A percentile compares a stretch with the other conserved stretches of the same genome.
Evolutionary conservation across 2,113 vertebrate species (phyloP).

Genomic region (Dromaius novaehollandiae): DNA sequence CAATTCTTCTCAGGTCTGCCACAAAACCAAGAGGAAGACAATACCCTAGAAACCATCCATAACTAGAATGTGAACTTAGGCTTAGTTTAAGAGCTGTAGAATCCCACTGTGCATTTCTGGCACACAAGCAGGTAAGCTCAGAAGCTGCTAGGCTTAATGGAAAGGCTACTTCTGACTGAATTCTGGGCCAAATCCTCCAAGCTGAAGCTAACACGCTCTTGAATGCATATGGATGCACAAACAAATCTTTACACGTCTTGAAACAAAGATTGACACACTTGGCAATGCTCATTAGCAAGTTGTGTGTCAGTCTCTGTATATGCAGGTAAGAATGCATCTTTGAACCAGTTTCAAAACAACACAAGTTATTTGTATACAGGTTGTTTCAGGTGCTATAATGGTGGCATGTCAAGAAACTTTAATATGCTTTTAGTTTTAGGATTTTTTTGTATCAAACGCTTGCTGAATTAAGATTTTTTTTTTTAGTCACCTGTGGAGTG

Average conservation of each 20-base stretch:
- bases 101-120: not conserved
- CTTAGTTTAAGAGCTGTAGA: not conserved
- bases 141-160: not conserved
- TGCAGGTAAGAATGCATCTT: fast-evolving
- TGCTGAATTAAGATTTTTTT: not conserved
- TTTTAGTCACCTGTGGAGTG: not conserved
- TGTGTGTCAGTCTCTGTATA: not conserved
- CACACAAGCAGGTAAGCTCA: not conserved
- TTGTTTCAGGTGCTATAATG: not conserved
- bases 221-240: fast-evolving
- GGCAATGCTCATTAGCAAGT: not conserved
- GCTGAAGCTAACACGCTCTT: not conserved
- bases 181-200: not conserved
- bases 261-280: not conserved
- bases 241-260: fast-evolving
- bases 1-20: not conserved
- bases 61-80: not conserved
- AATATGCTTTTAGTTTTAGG: not conserved
- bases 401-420: not conserved
- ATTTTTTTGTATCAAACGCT: not conserved
- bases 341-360: not conserved
- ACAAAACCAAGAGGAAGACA: not conserved
- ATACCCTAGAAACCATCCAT: fast-evolving
- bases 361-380: fast-evolving
- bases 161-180: not conserved